Evolutionary conservation across 1,140 invertebrate species (phyloP).

Genomic region (Drosophila baimaii): DNA sequence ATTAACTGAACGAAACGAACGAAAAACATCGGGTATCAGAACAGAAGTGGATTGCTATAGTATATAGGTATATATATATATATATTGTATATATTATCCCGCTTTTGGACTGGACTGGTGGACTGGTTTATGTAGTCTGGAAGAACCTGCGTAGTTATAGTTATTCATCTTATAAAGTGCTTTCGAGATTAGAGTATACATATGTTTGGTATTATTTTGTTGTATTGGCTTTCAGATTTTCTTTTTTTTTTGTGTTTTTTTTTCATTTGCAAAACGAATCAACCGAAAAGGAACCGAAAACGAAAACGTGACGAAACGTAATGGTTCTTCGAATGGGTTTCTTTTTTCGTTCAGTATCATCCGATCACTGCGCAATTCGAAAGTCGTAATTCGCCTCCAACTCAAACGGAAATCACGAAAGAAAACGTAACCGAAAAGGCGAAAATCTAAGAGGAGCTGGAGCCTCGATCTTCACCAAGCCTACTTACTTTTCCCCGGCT

Average conservation of each 20-base stretch:
- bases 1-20: slow-evolving; percentile 18
- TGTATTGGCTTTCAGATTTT: slow-evolving; percentile 49
- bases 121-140: slow-evolving; percentile 70
- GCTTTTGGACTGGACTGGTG: slow-evolving; percentile 66
- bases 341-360: slow-evolving; percentile 34
- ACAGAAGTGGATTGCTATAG: slow-evolving; percentile 41
- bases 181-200: slow-evolving; percentile 55
- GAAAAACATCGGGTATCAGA: slow-evolving; percentile 19
- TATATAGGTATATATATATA: slow-evolving; percentile 41
- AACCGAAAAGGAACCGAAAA: slow-evolving; percentile 44
- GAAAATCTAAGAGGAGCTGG: slow-evolving; percentile 55
- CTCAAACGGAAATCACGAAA: slow-evolving; percentile 45
- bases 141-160: slow-evolving; percentile 74
- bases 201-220: slow-evolving; percentile 57
- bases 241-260: slow-evolving; percentile 12
- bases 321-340: slow-evolving; percentile 59
- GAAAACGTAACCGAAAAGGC: slow-evolving; percentile 46
- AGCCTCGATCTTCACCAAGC: slow-evolving; percentile 55
- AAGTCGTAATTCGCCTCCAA: slow-evolving; percentile 60
- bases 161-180: slow-evolving; percentile 69
- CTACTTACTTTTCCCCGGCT: slow-evolving; percentile 83
- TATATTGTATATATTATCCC: slow-evolving; percentile 61
- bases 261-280: slow-evolving; percentile 48
- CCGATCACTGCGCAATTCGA: slow-evolving; percentile 33
- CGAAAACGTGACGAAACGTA: slow-evolving; percentile 38